Evolutionary conservation across 2,113 vertebrate genomes (phyloP).

Genomic region (Okapia johnstoni): DNA sequence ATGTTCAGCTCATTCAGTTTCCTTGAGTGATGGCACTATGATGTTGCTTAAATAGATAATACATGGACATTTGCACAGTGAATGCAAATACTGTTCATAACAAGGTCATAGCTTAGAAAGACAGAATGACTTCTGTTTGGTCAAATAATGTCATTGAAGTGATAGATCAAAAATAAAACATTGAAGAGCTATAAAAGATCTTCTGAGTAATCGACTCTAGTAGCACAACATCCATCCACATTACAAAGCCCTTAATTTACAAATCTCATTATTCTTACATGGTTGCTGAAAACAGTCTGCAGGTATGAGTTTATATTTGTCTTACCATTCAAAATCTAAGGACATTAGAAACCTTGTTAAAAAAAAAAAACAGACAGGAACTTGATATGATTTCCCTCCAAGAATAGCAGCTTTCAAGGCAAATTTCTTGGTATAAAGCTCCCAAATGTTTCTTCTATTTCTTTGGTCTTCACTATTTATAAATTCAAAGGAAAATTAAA

Average conservation of each 20-base stretch:
- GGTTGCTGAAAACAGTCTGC: background rate
- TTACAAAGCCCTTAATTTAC: background rate
- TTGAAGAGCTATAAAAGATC: background rate
- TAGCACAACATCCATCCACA: background rate
- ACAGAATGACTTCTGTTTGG: background rate
- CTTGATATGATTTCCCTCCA: background rate
- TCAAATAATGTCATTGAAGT: background rate
- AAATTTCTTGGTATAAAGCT: background rate
- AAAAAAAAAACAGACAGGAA: background rate
- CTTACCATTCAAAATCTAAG: background rate
- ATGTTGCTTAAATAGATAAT: background rate
- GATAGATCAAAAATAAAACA: background rate
- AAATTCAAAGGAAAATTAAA: background rate
- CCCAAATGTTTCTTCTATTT: background rate
- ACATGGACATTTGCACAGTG: background rate
- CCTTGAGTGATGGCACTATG: background rate
- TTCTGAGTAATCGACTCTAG: background rate
- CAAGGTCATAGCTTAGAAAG: background rate
- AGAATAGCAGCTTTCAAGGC: background rate
- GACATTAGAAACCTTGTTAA: background rate
- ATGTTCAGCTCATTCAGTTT: background rate
- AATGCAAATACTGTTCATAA: background rate
- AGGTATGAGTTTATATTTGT: background rate
- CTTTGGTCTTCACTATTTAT: background rate
- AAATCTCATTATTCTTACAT: background rate